Base-by-base conservation (phyloP, 2,797 vertebrate species). In the Choloepus didactylus region DNA sequence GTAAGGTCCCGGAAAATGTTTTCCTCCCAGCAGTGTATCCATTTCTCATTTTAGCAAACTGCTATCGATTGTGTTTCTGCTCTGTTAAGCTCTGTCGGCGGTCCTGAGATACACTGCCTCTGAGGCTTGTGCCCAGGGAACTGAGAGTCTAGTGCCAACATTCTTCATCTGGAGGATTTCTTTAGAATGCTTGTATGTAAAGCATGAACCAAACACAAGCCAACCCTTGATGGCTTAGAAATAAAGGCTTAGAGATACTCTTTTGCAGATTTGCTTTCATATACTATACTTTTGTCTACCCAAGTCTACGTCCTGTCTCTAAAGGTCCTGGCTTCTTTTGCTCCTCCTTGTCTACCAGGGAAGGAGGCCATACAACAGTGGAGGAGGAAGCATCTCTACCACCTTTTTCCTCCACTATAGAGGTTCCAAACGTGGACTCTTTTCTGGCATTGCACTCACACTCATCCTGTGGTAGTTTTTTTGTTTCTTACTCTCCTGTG, bases 251-350 rank as follows among this genome's bases (percentile, higher is more conserved):
- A 9, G 49, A 64, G 75, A 72, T 15, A 27, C 29, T 35, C 38
- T 64, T 72, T 49, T 87, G 12, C 2, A 0, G 19, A 12, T 23
- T 59, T 15, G 18, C 19, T 82, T 54, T 70, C 3, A 66, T 18
- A 44, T 16, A n/a, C 31, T 10, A 1, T 69, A 7, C 3, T 0
- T 2, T 14, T 31, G 12, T 38, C n/a, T 23, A 5, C 67, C 5
- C 8, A 46, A 54, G 14, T 51, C 54, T 3, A 41, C 69, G 29
- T 79, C 86, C 82, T 29, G 1, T 19, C 35, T 66, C 21, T 6
- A 10, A 25, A 44, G 51, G 27, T 16, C 16, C 12, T 7, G 6
- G 6, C 44, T 80, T 21, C 59, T n/a, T 19, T 25, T 6, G 1
- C 51, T 38, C 15, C 27, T 46, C 3, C 18, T 31, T 18, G 25